Evolutionary conservation across 35 echinoderm and acorn worm genomes (phyloP), one percentile per base, ranked within the genome.

Genomic region (Chiridota heheva): DNA sequence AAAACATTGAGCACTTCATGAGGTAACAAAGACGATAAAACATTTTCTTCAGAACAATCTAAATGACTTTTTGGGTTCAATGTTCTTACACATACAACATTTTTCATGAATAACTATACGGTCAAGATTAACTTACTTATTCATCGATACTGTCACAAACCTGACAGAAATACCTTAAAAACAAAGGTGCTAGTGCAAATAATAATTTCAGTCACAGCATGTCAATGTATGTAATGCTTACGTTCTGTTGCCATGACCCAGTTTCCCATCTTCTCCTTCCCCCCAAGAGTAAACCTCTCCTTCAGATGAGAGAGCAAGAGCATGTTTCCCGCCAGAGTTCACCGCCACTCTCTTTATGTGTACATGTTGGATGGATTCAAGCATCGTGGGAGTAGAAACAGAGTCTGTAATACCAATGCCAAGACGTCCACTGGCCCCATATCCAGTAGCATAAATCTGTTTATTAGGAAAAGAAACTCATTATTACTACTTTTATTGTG

Each of bases 261-360:
- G 84, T 43, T 97, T 97, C 13, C 93, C 93, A 48, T 97, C 93
- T 63, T 97, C 93, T 53, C 88, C 93, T 38, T 97, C 93, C 35
- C 93, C 93, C 93, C 93, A 97, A 0, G 93, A 91, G 79, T 97
- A 97, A 32, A 97, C 89, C 62, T 97, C 93, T 81, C 93, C 93
- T 73, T 97, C 93, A 45, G 62, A 57, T 34, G 93, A 97, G 76
- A 97, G 79, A 31, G 93, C 93, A 18, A 97, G 84, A 44, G 88
- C 84, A 61, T 97, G 93, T 66, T 97, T 97, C 1, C 93, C 93
- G 26, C 93, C 93, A 41, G 93, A 97, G 72, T 97, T 97, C 84
- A 97, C 93, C 61, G 93, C 88, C 1, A 97, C 93, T 60, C 80
- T 91, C 88, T 97, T 97, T 72, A 97, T 97, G 36, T 91, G 88